Evolutionary conservation across 2,113 vertebrate genomes (phyloP).

Genomic region (Columba janthina): DNA sequence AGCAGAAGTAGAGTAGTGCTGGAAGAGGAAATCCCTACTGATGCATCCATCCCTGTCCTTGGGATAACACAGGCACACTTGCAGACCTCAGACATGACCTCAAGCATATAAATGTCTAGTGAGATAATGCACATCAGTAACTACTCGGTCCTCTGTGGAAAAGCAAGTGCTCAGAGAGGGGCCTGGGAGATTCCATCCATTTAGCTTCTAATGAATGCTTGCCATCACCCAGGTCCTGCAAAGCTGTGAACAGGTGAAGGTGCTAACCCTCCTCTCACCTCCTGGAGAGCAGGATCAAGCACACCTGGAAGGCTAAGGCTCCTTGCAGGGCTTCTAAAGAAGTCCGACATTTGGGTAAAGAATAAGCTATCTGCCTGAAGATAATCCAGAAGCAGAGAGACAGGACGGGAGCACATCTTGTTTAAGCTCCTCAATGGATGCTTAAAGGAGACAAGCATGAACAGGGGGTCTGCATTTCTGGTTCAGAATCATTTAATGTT

Average conservation of each 20-base stretch:
- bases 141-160: neutral
- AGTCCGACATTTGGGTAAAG: neutral
- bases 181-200: neutral
- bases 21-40: neutral
- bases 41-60: neutral
- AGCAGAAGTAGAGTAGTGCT: neutral
- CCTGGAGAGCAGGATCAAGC: neutral
- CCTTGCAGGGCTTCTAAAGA: neutral
- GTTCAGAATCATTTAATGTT: neutral
- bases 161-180: neutral
- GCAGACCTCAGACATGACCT: slow-evolving; percentile 3
- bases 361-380: neutral
- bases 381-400: neutral
- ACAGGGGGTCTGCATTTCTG: neutral
- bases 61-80: neutral
- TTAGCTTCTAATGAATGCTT: neutral
- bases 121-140: slow-evolving; percentile 16
- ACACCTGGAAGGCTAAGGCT: neutral
- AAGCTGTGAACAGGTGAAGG: slow-evolving; percentile 21
- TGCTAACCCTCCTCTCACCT: neutral
- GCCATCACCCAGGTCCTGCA: neutral
- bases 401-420: neutral
- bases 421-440: neutral
- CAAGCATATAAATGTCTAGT: neutral
- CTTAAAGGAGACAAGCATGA: neutral